phyloP scores from a whole-genome alignment of 2,888 invertebrate species.

The Lysandra coridon region DNA sequence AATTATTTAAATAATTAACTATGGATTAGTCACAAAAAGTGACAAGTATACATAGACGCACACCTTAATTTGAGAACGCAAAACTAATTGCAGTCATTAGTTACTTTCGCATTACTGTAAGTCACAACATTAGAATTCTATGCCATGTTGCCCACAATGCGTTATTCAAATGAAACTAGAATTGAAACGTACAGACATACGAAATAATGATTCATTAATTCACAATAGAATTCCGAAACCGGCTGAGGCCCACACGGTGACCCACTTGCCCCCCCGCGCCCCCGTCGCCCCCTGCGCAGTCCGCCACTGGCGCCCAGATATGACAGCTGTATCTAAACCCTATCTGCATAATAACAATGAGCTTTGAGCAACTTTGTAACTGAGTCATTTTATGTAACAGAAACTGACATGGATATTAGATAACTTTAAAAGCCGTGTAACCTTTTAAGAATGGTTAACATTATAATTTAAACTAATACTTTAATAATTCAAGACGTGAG shows the following conservation, averaged over 20 bases:
- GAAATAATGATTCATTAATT: constrained; percentile 33
- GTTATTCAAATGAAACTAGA: constrained; percentile 8
- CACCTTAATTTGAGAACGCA: background rate
- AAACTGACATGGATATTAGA: background rate
- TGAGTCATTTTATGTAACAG: background rate
- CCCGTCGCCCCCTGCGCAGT: constrained; percentile 37
- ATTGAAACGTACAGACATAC: constrained; percentile 29
- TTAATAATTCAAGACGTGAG: no score
- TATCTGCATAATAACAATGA: constrained; percentile 5
- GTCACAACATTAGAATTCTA: background rate
- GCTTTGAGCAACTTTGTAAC: background rate
- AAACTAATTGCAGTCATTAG: background rate
- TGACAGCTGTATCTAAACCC: constrained; percentile 21
- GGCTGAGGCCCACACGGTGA: constrained; percentile 71
- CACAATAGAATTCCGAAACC: constrained; percentile 45
- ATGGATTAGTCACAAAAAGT: no score
- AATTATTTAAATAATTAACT: no score
- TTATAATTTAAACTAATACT: no score
- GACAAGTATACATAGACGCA: background rate
- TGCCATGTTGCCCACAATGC: constrained; percentile 7
- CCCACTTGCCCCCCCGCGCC: constrained; percentile 57
- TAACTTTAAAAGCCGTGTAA: no score
- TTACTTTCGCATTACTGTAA: background rate
- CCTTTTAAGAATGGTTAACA: no score
- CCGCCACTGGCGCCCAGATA: constrained; percentile 20